Base-by-base conservation (phyloP, 1,140 invertebrate genomes). In the Cotesia glomerata region DNA sequence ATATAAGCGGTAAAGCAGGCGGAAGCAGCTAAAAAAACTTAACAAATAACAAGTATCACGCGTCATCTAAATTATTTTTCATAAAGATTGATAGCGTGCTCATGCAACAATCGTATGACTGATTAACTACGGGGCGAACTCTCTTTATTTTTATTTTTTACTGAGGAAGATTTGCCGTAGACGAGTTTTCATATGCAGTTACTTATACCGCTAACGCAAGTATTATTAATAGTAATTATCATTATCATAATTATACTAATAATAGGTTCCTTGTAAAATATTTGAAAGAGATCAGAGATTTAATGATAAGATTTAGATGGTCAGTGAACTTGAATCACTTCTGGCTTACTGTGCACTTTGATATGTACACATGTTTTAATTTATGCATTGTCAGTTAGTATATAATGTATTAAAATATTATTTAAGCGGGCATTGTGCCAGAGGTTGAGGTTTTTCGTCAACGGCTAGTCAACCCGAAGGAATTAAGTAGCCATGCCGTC, bases 1-100 rank as follows among this genome's bases (percentile, higher is more conserved):
- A 58, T 39, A 65, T 65, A 65, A 65, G 36, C 36, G 36, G 18
- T 49, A 65, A 65, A 51, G 16, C 36, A 65, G 45, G 63, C 34
- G 63, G 63, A 65, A 65, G 36, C 36, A 49, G 34, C 63, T 11
- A 51, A 65, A 39, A 65, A 26, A 18, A 26, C 3, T 18, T 18
- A 18, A 58, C 16, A 18, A 26, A 16, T 58, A 45, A 61, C 5
- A 61, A 18, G 5, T 62, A 62, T n/a, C 35, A 45, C n/a, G 34
- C 36, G 14, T 65, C 39, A 39, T 65, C 14, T 65, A 49, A 64
- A 35, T 13, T 35, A 35, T 35, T 64, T 54, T 54, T 64, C 35
- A 11, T 62, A 8, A 56, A 18, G 59, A 61, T 61, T 61, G 13
- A 61, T 65, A 65, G 45, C 65, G 65, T 67, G 65, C 65, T 67